Evolutionary conservation across 1,140 invertebrate genomes (phyloP).

Genomic region (Cherax quadricarinatus): DNA sequence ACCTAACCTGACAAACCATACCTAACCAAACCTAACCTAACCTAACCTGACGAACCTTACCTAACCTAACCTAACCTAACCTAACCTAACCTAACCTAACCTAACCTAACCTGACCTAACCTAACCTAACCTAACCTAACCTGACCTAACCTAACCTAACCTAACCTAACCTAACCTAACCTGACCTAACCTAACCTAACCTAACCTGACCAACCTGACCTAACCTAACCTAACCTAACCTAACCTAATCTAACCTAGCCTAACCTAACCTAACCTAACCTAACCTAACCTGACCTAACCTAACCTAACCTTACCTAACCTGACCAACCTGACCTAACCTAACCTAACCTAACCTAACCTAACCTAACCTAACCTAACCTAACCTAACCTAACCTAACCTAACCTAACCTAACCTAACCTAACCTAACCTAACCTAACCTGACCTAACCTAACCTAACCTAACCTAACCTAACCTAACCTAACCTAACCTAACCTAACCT

Average conservation of each 20-base stretch:
- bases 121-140: neutral
- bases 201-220: too few species aligned
- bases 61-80: neutral
- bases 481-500: neutral
- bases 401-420: neutral
- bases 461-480: neutral
- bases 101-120: neutral
- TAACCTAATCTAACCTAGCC: neutral
- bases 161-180: neutral
- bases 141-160: neutral
- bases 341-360: neutral
- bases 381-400: neutral
- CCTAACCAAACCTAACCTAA: too few species aligned
- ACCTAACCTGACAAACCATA: too few species aligned
- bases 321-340: neutral
- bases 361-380: neutral
- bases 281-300: neutral
- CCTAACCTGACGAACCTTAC: too few species aligned
- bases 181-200: too few species aligned
- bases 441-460: neutral
- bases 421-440: neutral
- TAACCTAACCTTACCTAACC: neutral
- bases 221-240: neutral
- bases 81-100: neutral
- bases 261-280: neutral